Evolutionary conservation across 2,888 invertebrate genomes (phyloP), one percentile per base, ranked within the genome.

Genomic region (Osmoderma eremita): DNA sequence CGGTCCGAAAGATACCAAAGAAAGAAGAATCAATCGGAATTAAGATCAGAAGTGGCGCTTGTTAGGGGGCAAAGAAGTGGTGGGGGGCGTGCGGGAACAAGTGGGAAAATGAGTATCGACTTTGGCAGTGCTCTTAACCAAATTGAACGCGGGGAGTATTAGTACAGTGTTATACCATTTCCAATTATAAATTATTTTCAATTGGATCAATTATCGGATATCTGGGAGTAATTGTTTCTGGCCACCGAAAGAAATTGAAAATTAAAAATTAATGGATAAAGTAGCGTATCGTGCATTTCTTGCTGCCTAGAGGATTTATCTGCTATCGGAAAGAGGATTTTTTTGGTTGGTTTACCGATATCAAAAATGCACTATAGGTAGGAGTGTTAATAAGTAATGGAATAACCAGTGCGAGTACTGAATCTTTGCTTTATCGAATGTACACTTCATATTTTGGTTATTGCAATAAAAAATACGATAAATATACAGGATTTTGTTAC

Each of bases 121-220:
- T 18, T 39, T 39, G 58, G 63, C 30, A 62, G 38, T 49, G 68
- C 68, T 68, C 65, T 68, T 68, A 68, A 38, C 65, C 49, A 62
- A 68, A 68, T 68, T 68, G 68, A 68, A 65, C 65, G 50, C 61
- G 51, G 49, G 50, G 63, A 64, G 30, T 38, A 49, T 20, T 36
- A 45, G 48, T 49, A 63, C 38, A 30, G 10, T 10, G 30, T 30
- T 30, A 10, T 30, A 30, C 8, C 30, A 1, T 30, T 63, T 67
- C 61, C 64, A 68, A 68, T 68, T 68, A 68, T 68, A 68, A 68
- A 68, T 68, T 68, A 68, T 65, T 68, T 68, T 68, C 67, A 58
- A 67, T 67, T 58, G 61, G 38, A 62, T 22, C 62, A 68, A 68
- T 65, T 65, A 68, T 65, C 42, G 61, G 65, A 53, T 51, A 54